Base-by-base conservation (phyloP, 2,797 vertebrate genomes). In the Smutsia gigantea region DNA sequence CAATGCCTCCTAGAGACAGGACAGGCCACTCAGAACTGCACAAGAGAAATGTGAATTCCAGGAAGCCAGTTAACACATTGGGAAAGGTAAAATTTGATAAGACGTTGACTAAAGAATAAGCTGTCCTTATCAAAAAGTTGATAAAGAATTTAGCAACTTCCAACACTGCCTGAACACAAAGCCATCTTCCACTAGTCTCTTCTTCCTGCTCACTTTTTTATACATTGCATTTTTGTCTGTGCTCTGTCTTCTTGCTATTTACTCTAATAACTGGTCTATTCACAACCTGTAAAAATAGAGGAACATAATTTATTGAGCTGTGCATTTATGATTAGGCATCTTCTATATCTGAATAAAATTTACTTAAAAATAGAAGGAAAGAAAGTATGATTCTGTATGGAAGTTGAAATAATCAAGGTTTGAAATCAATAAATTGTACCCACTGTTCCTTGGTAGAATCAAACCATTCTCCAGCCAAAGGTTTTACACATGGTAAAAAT, bases 361-460 rank as follows among this genome's bases (percentile, higher is more conserved):
- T 79, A 79, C 61, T 95, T 63, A 53, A 61, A 90, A 69, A 25
- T 59, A 53, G 39, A 93, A 82, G 59, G n/a, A n/a, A n/a, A n/a
- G 69, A 37, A 89, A 77, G 13, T 74, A 49, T 51, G 64, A 61
- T 19, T 81, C 61, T 68, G 11, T 55, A 23, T 42, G 13, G 34
- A 61, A 42, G 14, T n/a, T 66, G 69, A 84, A 85, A 74, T 77
- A 68, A 57, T 77, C 21, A 23, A 64, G n/a, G 25, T n/a, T 15
- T 83, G 46, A 46, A 11, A 46, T 46, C 11, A 46, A 46, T 46
- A 46, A 46, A n/a, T 69, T 91, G n/a, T 53, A 29, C 34, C 63
- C 25, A 19, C 39, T 53, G 9, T 72, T 91, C 49, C 29, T 94
- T 69, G 55, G 75, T 91, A 83, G 57, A 55, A 34, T 39, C 84